Base-by-base conservation (phyloP, 92 coral and sea anemone species). In the Epizoanthus illoricatus region DNA sequence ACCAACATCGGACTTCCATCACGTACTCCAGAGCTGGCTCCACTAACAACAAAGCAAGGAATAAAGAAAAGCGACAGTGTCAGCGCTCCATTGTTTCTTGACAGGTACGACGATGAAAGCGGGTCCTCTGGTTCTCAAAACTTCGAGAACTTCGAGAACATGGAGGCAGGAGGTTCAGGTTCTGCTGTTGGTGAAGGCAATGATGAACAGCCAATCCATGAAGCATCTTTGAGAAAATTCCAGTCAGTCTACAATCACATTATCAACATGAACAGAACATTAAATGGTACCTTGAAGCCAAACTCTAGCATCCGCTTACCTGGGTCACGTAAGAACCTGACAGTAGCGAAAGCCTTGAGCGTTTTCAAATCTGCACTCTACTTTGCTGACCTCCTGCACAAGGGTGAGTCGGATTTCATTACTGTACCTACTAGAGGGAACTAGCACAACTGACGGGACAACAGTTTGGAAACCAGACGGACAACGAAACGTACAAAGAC, bases 381-480 rank as follows among this genome's bases (percentile, higher is more conserved):
- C 55, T 59, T 75, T 58, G 81, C 81, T 75, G 81, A 75, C 58
- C 56, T 75, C 17, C 69, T 75, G 69, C 81, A 75, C 69, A 75
- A 75, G 43, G 81, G 81, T 75, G 69, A 60, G 81, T 60, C 17
- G 6, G 33, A 2, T 11, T 57, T 9, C 41, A 58, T 5, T 39
- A 10, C 17, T 3, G 19, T 55, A n/a, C 41, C 2, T 12, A 55
- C 18, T 36, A 52, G 18, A 0, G 65, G 54, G 20, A 74, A 19
- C 4, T 8, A 20, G 13, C 19, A 55, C 56, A 17, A 47, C 20
- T 10, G 60, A 71, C 24, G 10, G 47, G 18, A 67, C 6, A 2
- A 23, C 41, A 47, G 21, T 57, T 8, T 68, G 45, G 36, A n/a
- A 68, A 68, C 73, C 28, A 13, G 56, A 52, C 56, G 12, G 56